phyloP scores from a whole-genome alignment of 2,888 invertebrate genomes.

The Anorthoa munda region DNA sequence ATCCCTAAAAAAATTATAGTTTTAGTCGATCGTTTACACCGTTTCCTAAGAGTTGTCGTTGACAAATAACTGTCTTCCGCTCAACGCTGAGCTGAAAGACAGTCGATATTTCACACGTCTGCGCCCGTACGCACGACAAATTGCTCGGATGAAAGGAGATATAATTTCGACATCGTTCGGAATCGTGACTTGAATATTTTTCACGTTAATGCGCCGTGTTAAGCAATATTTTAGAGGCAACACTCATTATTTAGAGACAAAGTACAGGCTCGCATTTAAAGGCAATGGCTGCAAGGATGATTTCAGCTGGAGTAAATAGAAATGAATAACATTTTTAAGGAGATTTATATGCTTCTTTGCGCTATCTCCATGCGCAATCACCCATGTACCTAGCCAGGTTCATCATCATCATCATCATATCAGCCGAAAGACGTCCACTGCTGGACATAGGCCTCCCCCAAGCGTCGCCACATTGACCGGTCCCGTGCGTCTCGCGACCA shows the following conservation, averaged over 20 bases:
- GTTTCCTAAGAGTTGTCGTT: constrained; percentile 32
- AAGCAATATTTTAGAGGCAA: constrained; percentile 24
- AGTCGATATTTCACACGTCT: constrained; percentile 57
- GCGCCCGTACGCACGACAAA: constrained; percentile 36
- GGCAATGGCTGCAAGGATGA: constrained; percentile 4
- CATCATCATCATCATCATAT: no score
- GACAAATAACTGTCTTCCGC: constrained; percentile 57
- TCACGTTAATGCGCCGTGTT: constrained; percentile 22
- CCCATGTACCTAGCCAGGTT: no score
- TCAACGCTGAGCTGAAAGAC: constrained; percentile 36
- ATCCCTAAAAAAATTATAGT: not conserved
- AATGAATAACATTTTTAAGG: not conserved
- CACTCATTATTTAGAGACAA: constrained; percentile 24
- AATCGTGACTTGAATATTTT: constrained; percentile 57
- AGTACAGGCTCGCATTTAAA: not conserved
- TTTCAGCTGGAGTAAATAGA: not conserved
- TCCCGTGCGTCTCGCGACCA: no score
- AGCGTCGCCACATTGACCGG: no score
- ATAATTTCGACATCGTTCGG: constrained; percentile 55
- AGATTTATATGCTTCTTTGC: no score
- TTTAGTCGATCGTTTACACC: constrained; percentile 12
- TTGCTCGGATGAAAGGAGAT: constrained; percentile 58
- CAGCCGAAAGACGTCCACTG: no score
- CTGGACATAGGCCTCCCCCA: no score
- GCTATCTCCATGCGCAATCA: no score